Conservation (phyloP, 2,888 invertebrate species). For the Sepioteuthis lessoniana region DNA sequence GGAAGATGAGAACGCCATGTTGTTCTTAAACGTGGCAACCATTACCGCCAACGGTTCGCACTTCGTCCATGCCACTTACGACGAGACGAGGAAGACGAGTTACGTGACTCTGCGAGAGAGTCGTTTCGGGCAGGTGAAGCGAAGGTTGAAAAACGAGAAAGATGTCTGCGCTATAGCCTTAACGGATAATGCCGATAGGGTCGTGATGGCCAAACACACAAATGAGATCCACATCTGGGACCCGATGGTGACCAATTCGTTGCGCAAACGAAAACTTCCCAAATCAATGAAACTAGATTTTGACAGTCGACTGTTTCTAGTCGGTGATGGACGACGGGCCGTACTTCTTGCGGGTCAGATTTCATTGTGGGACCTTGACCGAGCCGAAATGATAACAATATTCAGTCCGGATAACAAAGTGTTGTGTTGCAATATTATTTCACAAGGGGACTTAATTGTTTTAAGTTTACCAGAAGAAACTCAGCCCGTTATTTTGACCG, state of each 20-base stretch:
- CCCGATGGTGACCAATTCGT: constrained; percentile 59
- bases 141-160: constrained; percentile 69
- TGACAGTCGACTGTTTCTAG: constrained; percentile 68
- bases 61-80: constrained; percentile 72
- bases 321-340: constrained; percentile 63
- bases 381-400: constrained; percentile 63
- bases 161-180: constrained; percentile 72
- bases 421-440: constrained; percentile 64
- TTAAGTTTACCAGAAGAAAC: constrained; percentile 69
- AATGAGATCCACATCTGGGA: constrained; percentile 72
- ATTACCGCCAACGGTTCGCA: constrained; percentile 67
- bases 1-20: constrained; percentile 70
- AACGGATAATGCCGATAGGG: constrained; percentile 65
- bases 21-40: constrained; percentile 70
- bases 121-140: constrained; percentile 64
- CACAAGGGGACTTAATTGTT: constrained; percentile 66
- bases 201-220: constrained; percentile 70
- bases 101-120: constrained; percentile 74
- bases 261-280: constrained; percentile 67
- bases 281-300: constrained; percentile 64
- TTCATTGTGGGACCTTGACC: constrained; percentile 72
- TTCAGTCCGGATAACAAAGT: constrained; percentile 72
- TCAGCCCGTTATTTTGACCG: constrained; percentile 66
- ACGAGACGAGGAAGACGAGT: constrained; percentile 70
- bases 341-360: constrained; percentile 72